phyloP scores from a whole-genome alignment of 2,888 invertebrate genomes.

The Malachius bipustulatus region DNA sequence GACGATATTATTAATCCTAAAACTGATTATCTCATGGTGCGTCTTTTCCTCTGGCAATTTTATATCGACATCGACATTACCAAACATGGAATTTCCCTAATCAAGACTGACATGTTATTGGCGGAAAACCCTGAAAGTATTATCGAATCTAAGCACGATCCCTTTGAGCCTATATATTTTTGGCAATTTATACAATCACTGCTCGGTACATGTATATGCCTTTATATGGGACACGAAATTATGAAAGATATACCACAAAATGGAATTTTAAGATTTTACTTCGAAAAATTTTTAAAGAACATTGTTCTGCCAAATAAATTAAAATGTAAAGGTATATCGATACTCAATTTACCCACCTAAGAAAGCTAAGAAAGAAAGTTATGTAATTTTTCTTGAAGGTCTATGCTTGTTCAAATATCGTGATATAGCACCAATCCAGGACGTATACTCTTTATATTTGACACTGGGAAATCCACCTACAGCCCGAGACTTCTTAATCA shows the following conservation, averaged over 20 bases:
- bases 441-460: slow-evolving; percentile 25
- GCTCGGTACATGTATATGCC: slow-evolving; percentile 39
- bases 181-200: slow-evolving; percentile 50
- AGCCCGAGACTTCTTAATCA: slow-evolving; percentile 22
- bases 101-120: slow-evolving; percentile 42
- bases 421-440: slow-evolving; percentile 25
- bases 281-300: slow-evolving; percentile 41
- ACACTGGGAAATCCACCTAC: slow-evolving; percentile 27
- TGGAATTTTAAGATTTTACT: slow-evolving; percentile 42
- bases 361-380: too few relatives aligned
- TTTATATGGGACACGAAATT: slow-evolving; percentile 35
- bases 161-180: slow-evolving; percentile 48
- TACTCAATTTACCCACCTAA: slow-evolving; percentile 3
- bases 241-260: slow-evolving; percentile 35
- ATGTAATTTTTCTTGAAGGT: too few relatives aligned
- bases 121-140: slow-evolving; percentile 40
- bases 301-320: slow-evolving; percentile 38
- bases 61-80: slow-evolving; percentile 45
- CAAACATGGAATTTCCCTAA: slow-evolving; percentile 38
- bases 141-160: slow-evolving; percentile 38
- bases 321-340: slow-evolving; percentile 32
- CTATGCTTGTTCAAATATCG: slow-evolving; percentile 21
- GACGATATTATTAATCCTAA: slow-evolving; percentile 3
- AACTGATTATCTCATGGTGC: slow-evolving; percentile 38
- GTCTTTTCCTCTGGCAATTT: slow-evolving; percentile 49